Percentiles rank a stretch among this genome's conserved stretches.
These are phyloP conservation scores for Halcyon chelicuti DNA, from an alignment of 2,797 vertebrate genomes.

Conservation along the genomic window DNA sequence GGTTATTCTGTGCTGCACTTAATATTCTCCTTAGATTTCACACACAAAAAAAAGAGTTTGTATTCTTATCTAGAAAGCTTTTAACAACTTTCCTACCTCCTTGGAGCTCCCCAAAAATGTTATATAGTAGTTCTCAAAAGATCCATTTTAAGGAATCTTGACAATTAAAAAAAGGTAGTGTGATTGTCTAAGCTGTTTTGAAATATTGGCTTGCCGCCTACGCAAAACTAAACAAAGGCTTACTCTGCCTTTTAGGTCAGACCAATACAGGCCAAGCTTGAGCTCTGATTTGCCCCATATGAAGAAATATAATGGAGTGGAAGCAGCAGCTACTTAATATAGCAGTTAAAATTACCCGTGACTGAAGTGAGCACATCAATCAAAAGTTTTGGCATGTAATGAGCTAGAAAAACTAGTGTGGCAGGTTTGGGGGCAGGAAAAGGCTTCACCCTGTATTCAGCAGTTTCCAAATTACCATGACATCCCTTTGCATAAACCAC, in stretches of 20 bases:
- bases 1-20: neutral
- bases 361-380: slow-evolving; percentile 92
- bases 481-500: slow-evolving; percentile 87
- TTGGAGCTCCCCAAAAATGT: slow-evolving; percentile 30
- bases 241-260: slow-evolving; percentile 75
- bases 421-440: slow-evolving; percentile 76
- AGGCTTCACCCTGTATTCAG: slow-evolving; percentile 81
- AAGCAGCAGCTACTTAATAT: slow-evolving; percentile 89
- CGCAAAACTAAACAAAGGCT: slow-evolving; percentile 78
- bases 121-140: slow-evolving; percentile 58
- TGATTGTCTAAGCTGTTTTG: slow-evolving; percentile 79
- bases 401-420: slow-evolving; percentile 78
- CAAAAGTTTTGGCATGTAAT: slow-evolving; percentile 88
- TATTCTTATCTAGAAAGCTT: slow-evolving; percentile 34
- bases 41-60: neutral
- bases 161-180: slow-evolving; percentile 86
- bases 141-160: slow-evolving; percentile 77
- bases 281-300: slow-evolving; percentile 86
- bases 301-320: slow-evolving; percentile 86
- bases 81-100: slow-evolving; percentile 43
- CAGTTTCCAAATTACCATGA: slow-evolving; percentile 85
- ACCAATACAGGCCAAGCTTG: slow-evolving; percentile 63
- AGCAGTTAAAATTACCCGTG: slow-evolving; percentile 92
- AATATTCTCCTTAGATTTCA: slow-evolving; percentile 32
- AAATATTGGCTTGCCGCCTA: slow-evolving; percentile 80